A percentile compares a stretch with the other conserved stretches of the same genome.
phyloP scores from a whole-genome alignment of 2,797 vertebrate genomes.

The Eurystomus glaucurus region DNA sequence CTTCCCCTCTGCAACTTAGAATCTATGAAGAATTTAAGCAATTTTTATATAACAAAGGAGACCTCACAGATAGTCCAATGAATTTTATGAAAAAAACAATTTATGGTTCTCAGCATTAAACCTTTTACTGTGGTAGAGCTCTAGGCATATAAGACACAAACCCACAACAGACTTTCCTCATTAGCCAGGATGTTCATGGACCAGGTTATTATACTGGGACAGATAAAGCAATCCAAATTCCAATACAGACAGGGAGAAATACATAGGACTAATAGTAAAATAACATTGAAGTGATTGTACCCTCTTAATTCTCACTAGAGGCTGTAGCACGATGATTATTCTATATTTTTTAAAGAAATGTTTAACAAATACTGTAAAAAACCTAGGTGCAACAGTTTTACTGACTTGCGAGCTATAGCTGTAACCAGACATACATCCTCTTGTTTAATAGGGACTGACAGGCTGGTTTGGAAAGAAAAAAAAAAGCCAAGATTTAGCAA shows the following conservation, averaged over 20 bases:
- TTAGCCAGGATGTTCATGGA: neutral
- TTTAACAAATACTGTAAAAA: neutral
- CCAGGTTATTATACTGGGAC: neutral
- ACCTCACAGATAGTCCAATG: neutral
- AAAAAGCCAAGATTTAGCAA: neutral
- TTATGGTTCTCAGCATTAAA: neutral
- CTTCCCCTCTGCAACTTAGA: neutral
- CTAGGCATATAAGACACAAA: neutral
- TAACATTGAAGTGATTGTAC: neutral
- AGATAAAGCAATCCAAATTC: slow-evolving; percentile 6
- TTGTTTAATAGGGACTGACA: neutral
- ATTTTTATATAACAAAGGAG: neutral
- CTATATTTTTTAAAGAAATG: neutral
- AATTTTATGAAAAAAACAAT: neutral
- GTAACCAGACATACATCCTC: neutral
- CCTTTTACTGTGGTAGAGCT: neutral
- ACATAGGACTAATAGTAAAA: neutral
- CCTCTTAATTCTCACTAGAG: neutral
- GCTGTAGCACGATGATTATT: neutral
- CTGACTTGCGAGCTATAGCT: neutral
- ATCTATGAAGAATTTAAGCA: neutral
- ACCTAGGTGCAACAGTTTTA: neutral
- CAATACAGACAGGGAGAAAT: neutral
- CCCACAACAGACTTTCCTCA: neutral
- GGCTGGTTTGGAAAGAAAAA: neutral